Evolutionary conservation across 2,888 invertebrate genomes (phyloP), one percentile per base, ranked within the genome.

Genomic region (Ernsta delagoae): DNA sequence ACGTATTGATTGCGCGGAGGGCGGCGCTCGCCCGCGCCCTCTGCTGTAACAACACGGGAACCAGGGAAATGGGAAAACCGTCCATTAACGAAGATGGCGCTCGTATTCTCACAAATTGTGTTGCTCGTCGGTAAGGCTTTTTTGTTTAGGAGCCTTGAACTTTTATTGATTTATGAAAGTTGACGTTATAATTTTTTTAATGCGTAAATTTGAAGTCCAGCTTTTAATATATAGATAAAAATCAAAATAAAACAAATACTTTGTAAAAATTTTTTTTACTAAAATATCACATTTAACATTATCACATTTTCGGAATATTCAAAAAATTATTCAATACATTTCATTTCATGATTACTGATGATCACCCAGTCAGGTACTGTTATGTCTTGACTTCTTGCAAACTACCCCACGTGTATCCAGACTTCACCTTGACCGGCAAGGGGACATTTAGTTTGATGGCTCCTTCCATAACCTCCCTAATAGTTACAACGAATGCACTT

Each of bases 371-470:
- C 11, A 45, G 45, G n/a, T 45, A n/a, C 45, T n/a, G 11, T 75
- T 71, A 80, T 74, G 77, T 65, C 75, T 77, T 74, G 41, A 86
- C 75, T 79, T 91, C 88, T 70, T 82, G 73, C 45, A 92, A 74
- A 11, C 78, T 73, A 8, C 97, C 98, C 99, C 99, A 99, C 41
- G 96, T 95, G 65, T 92, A 87, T 0, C 99, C 99, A 59, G 94
- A 91, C 91, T 96, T 97, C 0, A 99, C 84, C 93, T 98, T 98
- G 0, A 99, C 98, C 5, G 97, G 97, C 70, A 99, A 92, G n/a
- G 96, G 96, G 3, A 99, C 96, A 63, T 94, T 94, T 36, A 98
- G 87, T 70, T 92, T 88, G 5, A 96, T 94, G 11, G 96, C 96
- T 67, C 94, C 93, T 85, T 98, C 98, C 98, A 99, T 98, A 34